Evolutionary conservation across 2,113 vertebrate species (phyloP), one percentile per base, ranked within the genome.

Genomic region (Podilymbus podiceps): DNA sequence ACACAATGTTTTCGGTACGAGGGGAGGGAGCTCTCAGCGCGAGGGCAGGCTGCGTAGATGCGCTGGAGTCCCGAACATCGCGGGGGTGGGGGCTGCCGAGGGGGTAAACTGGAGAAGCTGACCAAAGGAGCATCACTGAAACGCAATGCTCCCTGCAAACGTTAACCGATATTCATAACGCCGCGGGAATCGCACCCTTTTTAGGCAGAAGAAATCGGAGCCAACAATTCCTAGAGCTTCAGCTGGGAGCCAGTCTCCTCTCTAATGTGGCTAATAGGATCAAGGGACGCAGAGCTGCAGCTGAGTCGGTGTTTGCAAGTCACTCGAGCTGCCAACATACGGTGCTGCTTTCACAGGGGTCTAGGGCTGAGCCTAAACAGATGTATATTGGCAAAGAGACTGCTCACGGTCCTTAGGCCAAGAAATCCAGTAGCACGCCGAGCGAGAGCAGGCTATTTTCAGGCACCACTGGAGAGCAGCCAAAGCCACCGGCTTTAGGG

Each of bases 341-440:
- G 56, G 90, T 81, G 88, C 56, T 90, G 83, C 76, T 78, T 76
- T 74, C 75, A 46, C 42, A 80, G 76, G 77, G 44, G 55, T 42
- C 75, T 27, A 38, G 63, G 76, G 79, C 90, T 93, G 88, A 96
- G 92, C 88, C 76, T 40, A 2, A 63, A 33, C 75, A 95, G 88
- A 95, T 47, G 74, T 23, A 66, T 8, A 8, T 1, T 93, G 90
- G 94, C 86, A 95, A 82, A 56, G 68, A 71, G 92, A 78, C 24
- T 42, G 53, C 60, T 75, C 30, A 0, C 4, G n/a, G 88, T n/a
- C 88, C 53, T 75, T 15, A 78, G 73, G 88, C 88, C 90, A 91
- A 92, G 76, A 78, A 92, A 95, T 27, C 80, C 90, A 97, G 90
- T 20, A 84, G 94, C 83, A 25, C 66, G 83, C 58, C 78, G 66